Conservation (phyloP, 2,113 vertebrate species). For the Hippocampus abdominalis region DNA sequence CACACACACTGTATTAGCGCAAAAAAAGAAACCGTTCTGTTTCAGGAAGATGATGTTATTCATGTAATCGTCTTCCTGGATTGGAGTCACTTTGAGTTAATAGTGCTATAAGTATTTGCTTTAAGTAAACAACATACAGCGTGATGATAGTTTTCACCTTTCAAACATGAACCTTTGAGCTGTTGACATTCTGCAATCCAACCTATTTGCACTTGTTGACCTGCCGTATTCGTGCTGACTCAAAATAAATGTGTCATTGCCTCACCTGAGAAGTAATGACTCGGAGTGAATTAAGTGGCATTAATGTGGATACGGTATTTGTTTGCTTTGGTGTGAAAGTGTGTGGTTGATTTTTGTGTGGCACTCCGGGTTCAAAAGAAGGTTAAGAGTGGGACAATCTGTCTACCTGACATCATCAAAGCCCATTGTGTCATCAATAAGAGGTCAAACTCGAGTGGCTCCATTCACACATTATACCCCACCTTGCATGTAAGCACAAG, state of each 20-base stretch:
- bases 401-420: conserved; percentile 63
- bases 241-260: conserved; percentile 35
- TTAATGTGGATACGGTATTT: conserved; percentile 40
- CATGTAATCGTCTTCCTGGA: background rate
- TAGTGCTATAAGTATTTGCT: conserved; percentile 39
- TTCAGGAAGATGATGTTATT: background rate
- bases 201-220: conserved; percentile 21
- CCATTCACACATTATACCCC: conserved; percentile 36
- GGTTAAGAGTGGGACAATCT: conserved; percentile 56
- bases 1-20: too few relatives aligned
- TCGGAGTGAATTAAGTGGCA: conserved; percentile 46
- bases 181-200: conserved; percentile 49
- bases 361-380: conserved; percentile 49
- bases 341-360: conserved; percentile 46
- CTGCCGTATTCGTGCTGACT: conserved; percentile 35
- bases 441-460: conserved; percentile 35
- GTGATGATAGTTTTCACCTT: conserved; percentile 41
- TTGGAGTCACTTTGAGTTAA: conserved; percentile 4
- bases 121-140: conserved; percentile 37
- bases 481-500: conserved; percentile 20
- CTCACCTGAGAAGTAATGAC: conserved; percentile 34
- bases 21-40: background rate
- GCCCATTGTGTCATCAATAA: conserved; percentile 42
- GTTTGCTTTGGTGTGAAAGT: conserved; percentile 51
- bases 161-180: conserved; percentile 22